Percentiles rank a stretch among this genome's conserved stretches.
These are phyloP conservation scores for Drosophila atripex DNA, from an alignment of 2,888 invertebrate species.

Conservation along the genomic window DNA sequence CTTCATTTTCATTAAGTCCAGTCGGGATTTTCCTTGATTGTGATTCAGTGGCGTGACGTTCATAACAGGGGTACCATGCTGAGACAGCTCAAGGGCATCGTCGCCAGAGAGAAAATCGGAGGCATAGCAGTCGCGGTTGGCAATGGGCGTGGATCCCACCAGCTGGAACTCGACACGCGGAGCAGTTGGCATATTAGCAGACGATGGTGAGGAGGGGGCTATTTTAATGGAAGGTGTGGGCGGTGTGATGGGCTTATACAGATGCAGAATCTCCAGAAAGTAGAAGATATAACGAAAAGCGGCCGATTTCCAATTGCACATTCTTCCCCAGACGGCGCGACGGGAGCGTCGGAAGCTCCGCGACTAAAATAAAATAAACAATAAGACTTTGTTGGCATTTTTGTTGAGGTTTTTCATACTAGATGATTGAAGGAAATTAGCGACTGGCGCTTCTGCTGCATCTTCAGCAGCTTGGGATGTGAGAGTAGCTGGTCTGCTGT, in stretches of 20 bases:
- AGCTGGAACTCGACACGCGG: conserved; percentile 55
- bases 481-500: conserved; percentile 85
- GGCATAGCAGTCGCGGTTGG: conserved; percentile 56
- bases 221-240: conserved; percentile 6
- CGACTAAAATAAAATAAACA: conserved; percentile 59
- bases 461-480: conserved; percentile 76
- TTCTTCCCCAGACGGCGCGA: conserved; percentile 80
- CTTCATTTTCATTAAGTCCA: conserved; percentile 59
- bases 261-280: conserved; percentile 71
- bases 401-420: conserved; percentile 56
- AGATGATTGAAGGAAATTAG: conserved; percentile 76
- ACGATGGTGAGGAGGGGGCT: conserved; percentile 41
- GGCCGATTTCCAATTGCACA: conserved; percentile 81
- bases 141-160: conserved; percentile 71
- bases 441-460: conserved; percentile 75
- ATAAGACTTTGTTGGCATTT: not conserved
- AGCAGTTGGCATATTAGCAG: conserved; percentile 28
- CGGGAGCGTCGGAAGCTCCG: conserved; percentile 78
- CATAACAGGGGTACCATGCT: conserved; percentile 76
- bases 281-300: conserved; percentile 71
- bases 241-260: conserved; percentile 60
- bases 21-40: conserved; percentile 75
- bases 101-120: conserved; percentile 61
- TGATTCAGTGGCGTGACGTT: conserved; percentile 83
- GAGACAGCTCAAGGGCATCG: conserved; percentile 70